Evolutionary conservation across 2,888 invertebrate species (phyloP).

Genomic region (Melanchra persicariae): DNA sequence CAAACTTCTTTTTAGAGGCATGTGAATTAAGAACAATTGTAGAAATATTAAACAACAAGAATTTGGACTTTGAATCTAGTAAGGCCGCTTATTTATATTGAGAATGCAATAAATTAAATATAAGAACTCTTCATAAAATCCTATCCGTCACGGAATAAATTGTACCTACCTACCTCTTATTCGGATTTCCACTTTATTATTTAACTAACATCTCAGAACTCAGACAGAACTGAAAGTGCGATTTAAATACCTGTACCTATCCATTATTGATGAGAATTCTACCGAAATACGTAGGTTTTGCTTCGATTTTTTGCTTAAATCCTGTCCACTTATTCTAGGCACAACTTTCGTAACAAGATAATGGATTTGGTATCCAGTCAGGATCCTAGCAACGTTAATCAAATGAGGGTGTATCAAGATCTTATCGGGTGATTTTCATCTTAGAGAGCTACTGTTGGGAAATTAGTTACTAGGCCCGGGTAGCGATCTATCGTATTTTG

Average conservation of each 20-base stretch:
- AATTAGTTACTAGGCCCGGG: slow-evolving; percentile 47
- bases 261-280: slow-evolving; percentile 43
- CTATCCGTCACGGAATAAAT: slow-evolving; percentile 2
- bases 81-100: neutral
- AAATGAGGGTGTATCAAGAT: slow-evolving; percentile 62
- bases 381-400: slow-evolving; percentile 57
- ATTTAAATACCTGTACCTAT: slow-evolving; percentile 45
- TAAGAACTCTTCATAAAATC: neutral
- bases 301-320: slow-evolving; percentile 41
- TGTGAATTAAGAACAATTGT: neutral
- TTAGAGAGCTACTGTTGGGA: slow-evolving; percentile 29
- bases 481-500: slow-evolving; percentile 50
- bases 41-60: neutral
- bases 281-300: neutral
- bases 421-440: slow-evolving; percentile 58
- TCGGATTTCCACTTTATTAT: slow-evolving; percentile 25
- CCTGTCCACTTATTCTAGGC: slow-evolving; percentile 44
- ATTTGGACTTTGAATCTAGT: neutral
- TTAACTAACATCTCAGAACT: slow-evolving; percentile 4
- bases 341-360: slow-evolving; percentile 50
- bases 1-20: neutral
- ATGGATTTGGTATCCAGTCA: slow-evolving; percentile 55
- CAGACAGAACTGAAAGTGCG: slow-evolving; percentile 18
- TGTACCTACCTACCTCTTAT: no score
- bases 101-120: neutral